Evolutionary conservation across 1,140 invertebrate genomes (phyloP).

Genomic region (Formica selysi): DNA sequence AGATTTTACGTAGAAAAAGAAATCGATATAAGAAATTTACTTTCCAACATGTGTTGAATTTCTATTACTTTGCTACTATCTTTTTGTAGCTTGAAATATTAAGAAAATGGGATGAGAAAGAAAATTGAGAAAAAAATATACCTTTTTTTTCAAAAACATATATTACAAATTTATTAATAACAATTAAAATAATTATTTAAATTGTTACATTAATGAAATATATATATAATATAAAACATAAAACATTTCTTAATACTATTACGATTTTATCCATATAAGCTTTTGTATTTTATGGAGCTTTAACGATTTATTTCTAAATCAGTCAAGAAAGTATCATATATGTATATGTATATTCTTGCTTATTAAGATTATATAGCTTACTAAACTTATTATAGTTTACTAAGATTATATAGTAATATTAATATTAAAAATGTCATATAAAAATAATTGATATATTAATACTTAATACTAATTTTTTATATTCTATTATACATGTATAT

Average conservation of each 20-base stretch:
- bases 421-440: not conserved
- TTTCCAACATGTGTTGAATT: not conserved
- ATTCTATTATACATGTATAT: not conserved
- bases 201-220: not conserved
- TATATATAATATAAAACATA: not conserved
- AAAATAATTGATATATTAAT: not conserved
- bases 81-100: not conserved
- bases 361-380: too few relatives aligned
- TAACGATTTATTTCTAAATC: not conserved
- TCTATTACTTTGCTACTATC: not conserved
- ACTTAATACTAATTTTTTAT: slow-evolving; percentile 15
- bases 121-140: too few relatives aligned
- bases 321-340: not conserved
- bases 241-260: too few relatives aligned
- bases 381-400: too few relatives aligned
- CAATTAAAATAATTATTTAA: not conserved
- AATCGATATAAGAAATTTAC: not conserved
- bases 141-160: not conserved
- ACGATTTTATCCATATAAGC: not conserved
- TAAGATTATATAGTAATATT: not conserved
- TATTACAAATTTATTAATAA: not conserved
- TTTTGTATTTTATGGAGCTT: not conserved
- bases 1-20: not conserved
- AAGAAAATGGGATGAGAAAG: not conserved
- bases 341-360: not conserved